These are phyloP conservation scores for Papilio polyxenes DNA, from an alignment of 1,140 invertebrate genomes.

Conservation along the genomic window DNA sequence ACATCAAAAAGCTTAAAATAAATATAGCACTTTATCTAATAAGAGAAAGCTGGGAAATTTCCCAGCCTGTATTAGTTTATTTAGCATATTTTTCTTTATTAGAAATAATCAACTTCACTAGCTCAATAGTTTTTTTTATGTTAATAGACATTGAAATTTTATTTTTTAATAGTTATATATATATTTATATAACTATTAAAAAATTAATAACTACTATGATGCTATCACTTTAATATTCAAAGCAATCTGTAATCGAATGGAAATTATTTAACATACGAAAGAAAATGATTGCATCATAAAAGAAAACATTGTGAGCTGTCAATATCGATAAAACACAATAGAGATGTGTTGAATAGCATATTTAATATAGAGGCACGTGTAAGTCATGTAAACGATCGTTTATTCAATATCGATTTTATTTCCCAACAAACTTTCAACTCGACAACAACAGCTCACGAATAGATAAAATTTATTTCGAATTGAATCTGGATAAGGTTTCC, in stretches of 20 bases:
- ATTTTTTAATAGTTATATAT: too few species aligned
- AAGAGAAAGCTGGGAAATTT: not conserved
- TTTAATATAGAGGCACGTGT: conserved; percentile 42
- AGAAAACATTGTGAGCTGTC: conserved; percentile 30
- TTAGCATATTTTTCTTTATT: too few species aligned
- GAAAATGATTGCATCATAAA: conserved; percentile 13
- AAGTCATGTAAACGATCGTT: conserved; percentile 47
- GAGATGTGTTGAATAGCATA: conserved; percentile 32
- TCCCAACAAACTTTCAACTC: conserved; percentile 32
- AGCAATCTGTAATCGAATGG: not conserved
- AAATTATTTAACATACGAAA: not conserved
- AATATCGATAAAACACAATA: conserved; percentile 33
- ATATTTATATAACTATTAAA: too few species aligned
- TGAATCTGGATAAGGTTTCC: conserved; percentile 34
- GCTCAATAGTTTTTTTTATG: not conserved
- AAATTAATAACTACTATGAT: too few species aligned
- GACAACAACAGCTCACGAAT: conserved; percentile 31
- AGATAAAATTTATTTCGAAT: conserved; percentile 34
- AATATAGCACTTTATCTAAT: not conserved
- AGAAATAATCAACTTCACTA: not conserved
- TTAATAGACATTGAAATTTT: too few species aligned
- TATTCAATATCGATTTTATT: conserved; percentile 44
- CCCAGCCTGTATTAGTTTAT: too few species aligned
- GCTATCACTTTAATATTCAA: not conserved
- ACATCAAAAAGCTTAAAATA: not conserved